Evolutionary conservation across 64 coral and sea anemone genomes (phyloP).

Genomic region (Stichodactyla mertensii): DNA sequence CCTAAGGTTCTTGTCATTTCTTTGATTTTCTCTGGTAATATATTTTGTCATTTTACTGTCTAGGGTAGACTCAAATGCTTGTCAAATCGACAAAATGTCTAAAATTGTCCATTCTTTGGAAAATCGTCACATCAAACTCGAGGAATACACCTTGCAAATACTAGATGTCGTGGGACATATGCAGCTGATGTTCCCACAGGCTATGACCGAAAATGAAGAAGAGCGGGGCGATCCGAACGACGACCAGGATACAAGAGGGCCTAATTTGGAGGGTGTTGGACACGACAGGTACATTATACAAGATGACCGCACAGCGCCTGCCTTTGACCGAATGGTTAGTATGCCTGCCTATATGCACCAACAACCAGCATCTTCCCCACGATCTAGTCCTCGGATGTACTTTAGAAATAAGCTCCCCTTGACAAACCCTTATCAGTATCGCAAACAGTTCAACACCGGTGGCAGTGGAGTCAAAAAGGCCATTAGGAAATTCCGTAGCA

Average conservation of each 20-base stretch:
- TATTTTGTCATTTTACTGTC: neutral
- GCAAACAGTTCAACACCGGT: slow-evolving; percentile 29
- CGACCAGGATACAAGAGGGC: neutral
- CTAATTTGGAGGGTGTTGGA: neutral
- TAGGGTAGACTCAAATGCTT: slow-evolving; percentile 45
- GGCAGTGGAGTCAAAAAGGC: slow-evolving; percentile 32
- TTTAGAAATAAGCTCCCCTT: slow-evolving; percentile 65
- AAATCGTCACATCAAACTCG: slow-evolving; percentile 40
- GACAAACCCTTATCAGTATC: slow-evolving; percentile 52
- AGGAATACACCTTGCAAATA: slow-evolving; percentile 72
- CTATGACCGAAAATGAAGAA: slow-evolving; percentile 11
- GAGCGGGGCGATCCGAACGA: neutral
- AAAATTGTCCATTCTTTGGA: slow-evolving; percentile 45
- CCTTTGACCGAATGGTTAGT: slow-evolving; percentile 61
- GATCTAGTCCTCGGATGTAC: slow-evolving; percentile 34
- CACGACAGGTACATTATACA: slow-evolving; percentile 18
- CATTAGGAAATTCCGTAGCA: slow-evolving; percentile 34
- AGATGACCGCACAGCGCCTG: slow-evolving; percentile 1
- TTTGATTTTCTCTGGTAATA: neutral
- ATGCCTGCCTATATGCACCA: slow-evolving; percentile 68
- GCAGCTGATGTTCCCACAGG: slow-evolving; percentile 3
- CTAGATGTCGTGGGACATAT: slow-evolving; percentile 58
- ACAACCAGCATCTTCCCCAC: neutral
- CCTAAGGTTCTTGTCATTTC: neutral
- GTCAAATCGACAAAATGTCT: slow-evolving; percentile 45